Percentiles rank a stretch among this genome's conserved stretches.
These are phyloP conservation scores for Dolichotis patagonum DNA, from an alignment of 2,113 vertebrate genomes.

Conservation along the genomic window DNA sequence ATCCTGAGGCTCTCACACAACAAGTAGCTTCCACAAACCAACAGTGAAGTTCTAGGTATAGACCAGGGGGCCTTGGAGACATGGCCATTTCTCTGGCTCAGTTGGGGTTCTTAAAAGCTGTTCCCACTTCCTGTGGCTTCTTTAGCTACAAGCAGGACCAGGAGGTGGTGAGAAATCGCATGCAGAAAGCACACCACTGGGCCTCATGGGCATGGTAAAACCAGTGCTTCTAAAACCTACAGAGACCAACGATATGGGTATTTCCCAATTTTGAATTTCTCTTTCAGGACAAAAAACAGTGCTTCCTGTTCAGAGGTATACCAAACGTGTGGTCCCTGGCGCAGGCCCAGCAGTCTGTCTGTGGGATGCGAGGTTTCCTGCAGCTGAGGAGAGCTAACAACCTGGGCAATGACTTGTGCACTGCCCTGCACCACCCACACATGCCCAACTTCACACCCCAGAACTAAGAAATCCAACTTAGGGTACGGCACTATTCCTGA, in stretches of 20 bases:
- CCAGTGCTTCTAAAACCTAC: neutral
- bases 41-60: neutral
- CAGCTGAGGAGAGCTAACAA: neutral
- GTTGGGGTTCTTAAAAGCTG: neutral
- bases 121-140: neutral
- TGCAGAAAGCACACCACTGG: neutral
- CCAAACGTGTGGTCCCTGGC: conserved; percentile 47
- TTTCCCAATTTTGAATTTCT: conserved; percentile 66
- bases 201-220: conserved; percentile 2
- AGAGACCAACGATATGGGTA: conserved; percentile 55
- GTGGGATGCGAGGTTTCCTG: neutral
- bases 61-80: neutral
- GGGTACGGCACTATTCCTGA: conserved; percentile 8
- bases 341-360: neutral
- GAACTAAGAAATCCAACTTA: conserved; percentile 26
- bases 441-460: neutral
- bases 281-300: conserved; percentile 26
- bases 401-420: neutral
- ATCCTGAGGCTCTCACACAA: neutral
- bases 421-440: neutral
- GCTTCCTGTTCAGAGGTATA: conserved; percentile 42
- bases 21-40: neutral
- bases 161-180: neutral
- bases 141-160: neutral
- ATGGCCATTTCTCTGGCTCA: conserved; percentile 32